Evolutionary conservation across 2,888 invertebrate genomes (phyloP), one percentile per base, ranked within the genome.

Genomic region (Netelia fuscicornis): DNA sequence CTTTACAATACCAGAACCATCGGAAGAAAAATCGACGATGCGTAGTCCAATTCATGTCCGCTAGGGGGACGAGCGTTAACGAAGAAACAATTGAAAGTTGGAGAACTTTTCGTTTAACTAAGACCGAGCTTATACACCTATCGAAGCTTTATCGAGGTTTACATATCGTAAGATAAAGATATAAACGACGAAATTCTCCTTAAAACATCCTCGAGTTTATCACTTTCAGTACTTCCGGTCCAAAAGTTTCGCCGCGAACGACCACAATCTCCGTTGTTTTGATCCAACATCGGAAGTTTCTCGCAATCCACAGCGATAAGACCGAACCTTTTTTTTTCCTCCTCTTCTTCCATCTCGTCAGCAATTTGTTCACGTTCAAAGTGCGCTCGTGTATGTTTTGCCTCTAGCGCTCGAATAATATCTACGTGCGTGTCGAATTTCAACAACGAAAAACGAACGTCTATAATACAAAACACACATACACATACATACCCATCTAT

Each of bases 361-460:
- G 60, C 72, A 60, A 60, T 74, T 74, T 62, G 62, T 74, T 58
- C 74, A 56, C 56, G 72, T 72, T 17, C 37, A 54, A 54, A 54
- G 54, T 54, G 17, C 54, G 54, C 54, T 54, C 13, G n/a, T 17
- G 54, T 54, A 1, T 54, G 6, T 17, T 17, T 17, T 17, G 54
- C 17, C 54, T n/a, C 5, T 52, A 13, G 13, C 54, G 54, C 6
- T 54, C 17, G 3, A 13, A n/a, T 54, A 13, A 13, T 54, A 54
- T 54, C n/a, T n/a, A 54, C 13, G 52, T 6, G n/a, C 5, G n/a
- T 54, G n/a, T 54, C 54, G 54, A 54, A 54, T 54, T 54, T 13
- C 54, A 54, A 54, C 54, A 54, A 54, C 54, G 54, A 54, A 54
- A 54, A 54, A 54, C n/a, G 54, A 17, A 17, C 13, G 17, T n/a